Evolutionary conservation across 2,797 vertebrate genomes (phyloP), one percentile per base, ranked within the genome.

Genomic region (Oreortyx pictus): DNA sequence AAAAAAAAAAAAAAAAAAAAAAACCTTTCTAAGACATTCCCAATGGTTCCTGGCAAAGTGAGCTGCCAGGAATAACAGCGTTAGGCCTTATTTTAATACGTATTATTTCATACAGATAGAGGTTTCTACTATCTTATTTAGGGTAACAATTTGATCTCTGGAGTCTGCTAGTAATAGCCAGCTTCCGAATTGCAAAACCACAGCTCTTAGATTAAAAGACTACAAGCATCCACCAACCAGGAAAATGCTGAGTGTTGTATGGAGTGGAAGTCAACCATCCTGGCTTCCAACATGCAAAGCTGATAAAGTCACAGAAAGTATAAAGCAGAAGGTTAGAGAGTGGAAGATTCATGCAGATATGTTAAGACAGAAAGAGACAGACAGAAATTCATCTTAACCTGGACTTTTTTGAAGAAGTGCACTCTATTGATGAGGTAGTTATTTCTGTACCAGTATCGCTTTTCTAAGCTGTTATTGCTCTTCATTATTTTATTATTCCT

Each of bases 401-500:
- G 27, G 54, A 71, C 23, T 56, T 88, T 82, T 81, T 59, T 23
- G 57, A 39, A 46, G 17, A 18, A 75, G 59, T 43, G 71, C 54
- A 8, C 31, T 50, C 52, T 52, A 68, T 43, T 9, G 24, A 70
- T 81, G 24, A 82, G 14, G 10, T 35, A 31, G 20, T 29, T 39
- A 44, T 87, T 96, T 90, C 77, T 54, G 37, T 49, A 71, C 4
- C 31, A 52, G 41, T 50, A 35, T 6, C 4, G 46, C 56, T 88
- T 89, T 80, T 73, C 65, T 74, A 47, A 13, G 39, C 33, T 39
- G 6, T 74, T 54, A 22, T 16, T 41, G n/a, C 2, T 80, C 89
- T 90, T 73, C 65, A 76, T 71, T 86, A 84, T 76, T 91, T 90
- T 80, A 67, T 89, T 41, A 65, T 83, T 89, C 47, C 6, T 12